phyloP scores from a whole-genome alignment of 1,140 invertebrate genomes.

The Ostrea edulis region DNA sequence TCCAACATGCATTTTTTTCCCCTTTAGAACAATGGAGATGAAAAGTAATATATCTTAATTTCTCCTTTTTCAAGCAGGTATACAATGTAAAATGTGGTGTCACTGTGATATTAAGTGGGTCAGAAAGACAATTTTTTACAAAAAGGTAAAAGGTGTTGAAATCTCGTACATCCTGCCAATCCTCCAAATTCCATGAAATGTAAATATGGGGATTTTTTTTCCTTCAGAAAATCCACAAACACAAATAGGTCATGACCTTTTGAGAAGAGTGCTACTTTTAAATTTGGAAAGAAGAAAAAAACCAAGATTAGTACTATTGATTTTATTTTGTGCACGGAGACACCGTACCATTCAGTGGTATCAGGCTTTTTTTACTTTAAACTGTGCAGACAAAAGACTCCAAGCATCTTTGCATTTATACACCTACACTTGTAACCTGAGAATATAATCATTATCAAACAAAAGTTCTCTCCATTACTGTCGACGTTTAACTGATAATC shows the following conservation, averaged over 20 bases:
- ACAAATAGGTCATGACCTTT: conserved; percentile 7
- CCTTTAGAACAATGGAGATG: not conserved
- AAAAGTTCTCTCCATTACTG: not conserved
- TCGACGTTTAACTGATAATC: not conserved
- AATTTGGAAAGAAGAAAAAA: not conserved
- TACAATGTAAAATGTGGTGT: not conserved
- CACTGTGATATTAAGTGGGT: conserved; percentile 6
- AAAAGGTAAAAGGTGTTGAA: not conserved
- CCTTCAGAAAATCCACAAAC: conserved; percentile 10
- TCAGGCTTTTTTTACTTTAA: too few species aligned
- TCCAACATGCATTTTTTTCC: not conserved
- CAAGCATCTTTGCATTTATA: not conserved
- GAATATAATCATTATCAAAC: not conserved
- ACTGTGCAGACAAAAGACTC: not conserved
- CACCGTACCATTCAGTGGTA: too few species aligned
- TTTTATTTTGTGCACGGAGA: too few species aligned
- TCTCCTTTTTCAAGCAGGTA: not conserved
- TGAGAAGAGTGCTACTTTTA: not conserved
- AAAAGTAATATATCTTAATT: not conserved
- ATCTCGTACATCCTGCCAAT: conserved; percentile 1
- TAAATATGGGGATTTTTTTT: conserved; percentile 23
- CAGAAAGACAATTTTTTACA: not conserved
- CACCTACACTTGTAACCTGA: not conserved
- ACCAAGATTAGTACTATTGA: too few species aligned
- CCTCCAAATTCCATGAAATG: not conserved